These are phyloP conservation scores for Eudasyphora cyanicolor DNA, from an alignment of 2,888 invertebrate species.

Conservation along the genomic window DNA sequence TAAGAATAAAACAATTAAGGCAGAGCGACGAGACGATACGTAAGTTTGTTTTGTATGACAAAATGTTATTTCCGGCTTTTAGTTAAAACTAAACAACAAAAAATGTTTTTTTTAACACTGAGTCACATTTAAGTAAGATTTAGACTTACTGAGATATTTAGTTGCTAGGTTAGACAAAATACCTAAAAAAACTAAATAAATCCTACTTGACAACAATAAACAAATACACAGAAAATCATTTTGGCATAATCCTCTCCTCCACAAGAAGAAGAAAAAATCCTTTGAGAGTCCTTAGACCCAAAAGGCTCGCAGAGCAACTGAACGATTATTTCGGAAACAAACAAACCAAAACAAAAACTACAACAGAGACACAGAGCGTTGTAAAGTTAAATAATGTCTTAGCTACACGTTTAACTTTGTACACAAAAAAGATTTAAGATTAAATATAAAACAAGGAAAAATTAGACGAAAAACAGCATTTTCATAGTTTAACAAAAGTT, in stretches of 20 bases:
- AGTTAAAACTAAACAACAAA: constrained; percentile 1
- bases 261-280: neutral
- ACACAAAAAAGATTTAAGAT: constrained; percentile 49
- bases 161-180: constrained; percentile 44
- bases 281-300: neutral
- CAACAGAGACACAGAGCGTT: neutral
- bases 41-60: constrained; percentile 29
- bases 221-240: neutral
- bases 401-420: constrained; percentile 4
- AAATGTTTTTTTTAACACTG: constrained; percentile 1
- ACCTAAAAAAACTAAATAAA: constrained; percentile 21
- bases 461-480: constrained; percentile 26
- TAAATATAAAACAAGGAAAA: constrained; percentile 27
- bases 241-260: neutral
- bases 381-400: neutral
- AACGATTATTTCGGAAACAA: constrained; percentile 2
- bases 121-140: constrained; percentile 15
- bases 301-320: neutral
- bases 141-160: neutral
- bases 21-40: neutral
- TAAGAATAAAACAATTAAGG: neutral
- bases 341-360: no score
- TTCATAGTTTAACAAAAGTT: constrained; percentile 50
- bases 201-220: neutral
- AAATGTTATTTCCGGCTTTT: neutral